Percentiles rank a stretch among this genome's conserved stretches.
phyloP scores from a whole-genome alignment of 2,888 invertebrate genomes.

The Agonopterix subpropinquella region DNA sequence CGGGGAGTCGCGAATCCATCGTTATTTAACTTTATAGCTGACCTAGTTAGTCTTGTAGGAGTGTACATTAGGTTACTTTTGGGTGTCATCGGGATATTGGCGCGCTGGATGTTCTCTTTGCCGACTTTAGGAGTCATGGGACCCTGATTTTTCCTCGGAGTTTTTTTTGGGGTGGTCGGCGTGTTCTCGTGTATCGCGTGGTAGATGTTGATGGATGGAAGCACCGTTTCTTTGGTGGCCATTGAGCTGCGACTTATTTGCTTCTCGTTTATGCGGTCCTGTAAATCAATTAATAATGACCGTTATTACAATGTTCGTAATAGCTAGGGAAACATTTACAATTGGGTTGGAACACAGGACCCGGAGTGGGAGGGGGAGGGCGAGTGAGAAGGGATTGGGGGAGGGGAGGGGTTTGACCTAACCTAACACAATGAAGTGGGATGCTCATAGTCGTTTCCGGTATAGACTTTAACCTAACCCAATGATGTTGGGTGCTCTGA shows the following conservation, averaged over 20 bases:
- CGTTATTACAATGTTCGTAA: too few species aligned
- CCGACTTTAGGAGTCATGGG: conserved; percentile 53
- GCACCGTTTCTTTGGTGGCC: conserved; percentile 34
- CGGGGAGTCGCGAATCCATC: conserved; percentile 62
- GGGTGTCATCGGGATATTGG: conserved; percentile 36
- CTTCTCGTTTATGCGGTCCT: conserved; percentile 68
- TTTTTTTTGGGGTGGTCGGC: conserved; percentile 43
- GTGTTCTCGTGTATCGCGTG: conserved; percentile 21
- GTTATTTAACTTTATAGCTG: conserved; percentile 50
- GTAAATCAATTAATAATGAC: conserved; percentile 21
- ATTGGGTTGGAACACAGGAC: too few species aligned
- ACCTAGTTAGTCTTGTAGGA: conserved; percentile 54
- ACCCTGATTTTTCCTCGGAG: conserved; percentile 29
- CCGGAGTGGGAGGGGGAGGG: too few species aligned
- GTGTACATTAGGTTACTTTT: conserved; percentile 46
- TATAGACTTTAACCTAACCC: too few species aligned
- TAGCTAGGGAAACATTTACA: too few species aligned
- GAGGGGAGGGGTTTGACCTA: too few species aligned
- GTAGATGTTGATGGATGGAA: conserved; percentile 1
- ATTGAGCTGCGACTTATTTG: conserved; percentile 74
- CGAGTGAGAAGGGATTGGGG: too few species aligned
- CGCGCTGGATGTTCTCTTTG: conserved; percentile 55
- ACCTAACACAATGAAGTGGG: too few species aligned
- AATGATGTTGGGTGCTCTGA: too few species aligned
- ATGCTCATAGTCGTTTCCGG: too few species aligned